phyloP scores from a whole-genome alignment of 2,888 invertebrate species.

The Brassicogethes aeneus region DNA sequence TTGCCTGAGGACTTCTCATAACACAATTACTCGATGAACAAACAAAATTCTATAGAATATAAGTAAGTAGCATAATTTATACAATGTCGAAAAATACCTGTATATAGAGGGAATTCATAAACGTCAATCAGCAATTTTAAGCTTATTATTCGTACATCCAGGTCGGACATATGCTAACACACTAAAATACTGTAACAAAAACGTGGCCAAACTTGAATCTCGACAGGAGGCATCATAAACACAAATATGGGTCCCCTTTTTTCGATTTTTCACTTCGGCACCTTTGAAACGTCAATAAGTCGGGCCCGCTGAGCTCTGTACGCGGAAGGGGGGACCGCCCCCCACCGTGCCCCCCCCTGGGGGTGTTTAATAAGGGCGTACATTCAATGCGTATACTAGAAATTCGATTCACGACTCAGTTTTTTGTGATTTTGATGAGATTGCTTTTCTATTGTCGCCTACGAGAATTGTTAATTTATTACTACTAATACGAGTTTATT shows the following conservation, averaged over 20 bases:
- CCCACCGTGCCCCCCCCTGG: slow-evolving; percentile 23
- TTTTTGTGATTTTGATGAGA: slow-evolving; percentile 9
- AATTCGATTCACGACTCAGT: slow-evolving; percentile 15
- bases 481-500: not conserved
- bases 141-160: slow-evolving; percentile 33
- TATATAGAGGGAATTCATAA: slow-evolving; percentile 13
- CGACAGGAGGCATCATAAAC: slow-evolving; percentile 38
- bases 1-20: too few species aligned
- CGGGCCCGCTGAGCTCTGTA: slow-evolving; percentile 26
- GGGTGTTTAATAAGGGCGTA: slow-evolving; percentile 34
- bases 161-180: slow-evolving; percentile 33
- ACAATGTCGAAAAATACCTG: not conserved
- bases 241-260: slow-evolving; percentile 37
- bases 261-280: slow-evolving; percentile 42
- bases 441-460: slow-evolving; percentile 8
- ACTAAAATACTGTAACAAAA: slow-evolving; percentile 34
- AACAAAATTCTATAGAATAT: too few species aligned
- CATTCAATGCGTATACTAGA: slow-evolving; percentile 14
- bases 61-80: too few species aligned
- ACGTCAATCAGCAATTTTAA: slow-evolving; percentile 25
- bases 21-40: too few species aligned
- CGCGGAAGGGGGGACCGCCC: slow-evolving; percentile 22
- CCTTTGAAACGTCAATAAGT: slow-evolving; percentile 37
- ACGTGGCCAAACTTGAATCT: slow-evolving; percentile 38
- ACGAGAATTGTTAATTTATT: slow-evolving; percentile 7